Conservation (phyloP, 92 coral and sea anemone genomes). For the Meandrina meandrites region DNA sequence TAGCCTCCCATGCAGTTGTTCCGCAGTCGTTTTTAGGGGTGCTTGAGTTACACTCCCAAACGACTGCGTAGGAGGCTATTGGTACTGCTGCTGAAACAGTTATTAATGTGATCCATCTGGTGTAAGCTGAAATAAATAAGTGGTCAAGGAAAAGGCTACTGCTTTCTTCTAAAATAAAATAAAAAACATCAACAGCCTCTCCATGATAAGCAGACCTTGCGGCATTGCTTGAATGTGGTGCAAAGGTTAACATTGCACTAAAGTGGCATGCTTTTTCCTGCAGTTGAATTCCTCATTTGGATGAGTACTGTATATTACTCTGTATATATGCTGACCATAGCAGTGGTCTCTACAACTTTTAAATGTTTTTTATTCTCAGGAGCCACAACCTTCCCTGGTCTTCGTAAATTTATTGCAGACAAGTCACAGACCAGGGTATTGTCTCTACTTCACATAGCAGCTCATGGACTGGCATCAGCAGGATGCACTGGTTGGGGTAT, state of each 20-base stretch:
- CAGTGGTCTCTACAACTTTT: neutral
- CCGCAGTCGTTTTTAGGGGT: no score
- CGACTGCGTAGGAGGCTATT: no score
- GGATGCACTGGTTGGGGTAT: constrained; percentile 85
- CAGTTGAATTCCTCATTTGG: neutral
- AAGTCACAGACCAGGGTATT: constrained; percentile 76
- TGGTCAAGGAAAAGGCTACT: no score
- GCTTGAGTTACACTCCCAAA: no score
- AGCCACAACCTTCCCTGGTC: constrained; percentile 78
- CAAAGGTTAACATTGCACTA: neutral
- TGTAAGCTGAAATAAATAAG: no score
- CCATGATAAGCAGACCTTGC: neutral
- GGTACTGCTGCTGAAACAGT: neutral
- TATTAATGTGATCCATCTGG: no score
- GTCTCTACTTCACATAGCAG: constrained; percentile 79
- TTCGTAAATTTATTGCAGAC: constrained; percentile 82
- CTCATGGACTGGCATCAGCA: constrained; percentile 90
- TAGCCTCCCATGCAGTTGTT: no score
- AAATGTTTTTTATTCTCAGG: constrained; percentile 44
- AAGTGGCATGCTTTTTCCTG: neutral
- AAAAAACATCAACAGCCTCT: neutral
- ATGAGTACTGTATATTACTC: neutral
- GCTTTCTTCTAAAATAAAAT: no score
- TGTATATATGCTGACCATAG: no score
- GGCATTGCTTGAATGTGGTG: neutral